Evolutionary conservation across 2,113 vertebrate species (phyloP).

Genomic region (Thermophis baileyi): DNA sequence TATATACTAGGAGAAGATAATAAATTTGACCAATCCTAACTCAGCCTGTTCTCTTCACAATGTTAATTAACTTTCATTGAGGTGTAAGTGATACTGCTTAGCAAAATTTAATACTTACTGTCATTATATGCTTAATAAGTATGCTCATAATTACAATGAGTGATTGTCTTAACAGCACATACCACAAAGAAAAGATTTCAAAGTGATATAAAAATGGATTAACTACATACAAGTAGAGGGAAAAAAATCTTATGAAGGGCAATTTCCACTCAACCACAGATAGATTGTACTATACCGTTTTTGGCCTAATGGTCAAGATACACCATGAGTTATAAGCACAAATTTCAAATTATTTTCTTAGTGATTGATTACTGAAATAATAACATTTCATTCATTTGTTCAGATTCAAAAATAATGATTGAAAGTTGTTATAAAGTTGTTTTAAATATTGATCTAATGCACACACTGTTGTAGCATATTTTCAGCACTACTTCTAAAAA

Average conservation of each 20-base stretch:
- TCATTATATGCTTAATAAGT: not conserved
- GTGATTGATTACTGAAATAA: not conserved
- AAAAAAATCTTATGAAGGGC: not conserved
- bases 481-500: slow-evolving; percentile 9
- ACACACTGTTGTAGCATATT: not conserved
- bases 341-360: not conserved
- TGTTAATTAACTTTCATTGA: not conserved
- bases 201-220: not conserved
- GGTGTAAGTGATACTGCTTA: not conserved
- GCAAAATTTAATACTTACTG: not conserved
- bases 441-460: slow-evolving; percentile 18
- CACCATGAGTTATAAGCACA: not conserved
- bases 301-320: not conserved
- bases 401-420: slow-evolving; percentile 28
- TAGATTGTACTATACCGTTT: not conserved
- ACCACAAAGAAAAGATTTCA: not conserved
- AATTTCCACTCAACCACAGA: not conserved
- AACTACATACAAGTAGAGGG: not conserved
- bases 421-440: not conserved
- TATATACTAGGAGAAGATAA: not conserved
- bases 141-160: not conserved
- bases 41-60: not conserved
- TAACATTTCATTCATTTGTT: slow-evolving; percentile 22
- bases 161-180: not conserved
- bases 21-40: not conserved